Evolutionary conservation across 2,888 invertebrate species (phyloP), one percentile per base, ranked within the genome.

Genomic region (Caenorhabditis macrosperma): DNA sequence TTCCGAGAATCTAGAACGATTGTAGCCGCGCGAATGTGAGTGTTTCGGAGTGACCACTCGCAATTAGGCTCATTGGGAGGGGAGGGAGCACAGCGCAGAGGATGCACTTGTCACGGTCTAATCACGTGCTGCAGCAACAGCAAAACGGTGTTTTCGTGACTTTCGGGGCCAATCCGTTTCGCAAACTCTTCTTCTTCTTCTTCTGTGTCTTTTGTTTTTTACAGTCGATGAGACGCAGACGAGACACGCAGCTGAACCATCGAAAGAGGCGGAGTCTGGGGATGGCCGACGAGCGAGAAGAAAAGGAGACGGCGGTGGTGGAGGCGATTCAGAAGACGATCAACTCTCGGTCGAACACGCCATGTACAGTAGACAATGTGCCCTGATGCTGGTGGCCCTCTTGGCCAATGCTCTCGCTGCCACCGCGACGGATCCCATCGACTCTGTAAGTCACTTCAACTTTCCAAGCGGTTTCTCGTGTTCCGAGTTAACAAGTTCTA

Each of bases 91-190:
- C 17, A 17, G 50, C 20, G 38, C 38, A 24, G 48, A 48, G 50
- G 59, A 28, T 72, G 72, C 72, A 63, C 63, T 72, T 72, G 57
- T 72, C 63, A 72, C 33, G 33, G 28, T n/a, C 57, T 55, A 72
- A 72, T 66, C 64, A 72, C 72, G 59, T 74, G 64, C n/a, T n/a
- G n/a, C n/a, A n/a, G n/a, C n/a, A n/a, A n/a, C 64, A 24, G 38
- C 55, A 57, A 64, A 72, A 55, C 64, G 38, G 20, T 74, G 64
- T 74, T 74, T 74, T 64, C 74, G 74, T 74, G 74, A 74, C 74
- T 59, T 74, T 64, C 46, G 74, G 74, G 59, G 57, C 52, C 64
- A 74, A 74, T 64, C 74, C 74, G 74, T 64, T 74, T 74, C 74
- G 74, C 74, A 64, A 74, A 74, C 74, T 72, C 46, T n/a, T 71